Evolutionary conservation across 2,888 invertebrate genomes (phyloP).

Genomic region (Pharmacophagus antenor): DNA sequence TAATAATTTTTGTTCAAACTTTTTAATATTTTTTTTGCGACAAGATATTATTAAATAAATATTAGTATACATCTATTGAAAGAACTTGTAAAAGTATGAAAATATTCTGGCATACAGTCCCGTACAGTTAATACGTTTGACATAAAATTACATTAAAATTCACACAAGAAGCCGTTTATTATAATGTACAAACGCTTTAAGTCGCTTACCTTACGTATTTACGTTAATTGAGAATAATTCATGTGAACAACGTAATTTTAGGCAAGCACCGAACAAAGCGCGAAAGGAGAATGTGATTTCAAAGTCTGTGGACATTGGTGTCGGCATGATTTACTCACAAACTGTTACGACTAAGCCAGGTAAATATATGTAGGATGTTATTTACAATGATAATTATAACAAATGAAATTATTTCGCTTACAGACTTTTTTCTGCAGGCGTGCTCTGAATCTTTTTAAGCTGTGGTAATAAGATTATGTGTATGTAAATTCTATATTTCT

Average conservation of each 20-base stretch:
- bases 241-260: conserved; percentile 36
- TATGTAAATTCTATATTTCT: no score
- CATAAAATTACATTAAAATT: conserved; percentile 25
- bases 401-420: background rate
- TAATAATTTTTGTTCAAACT: no score
- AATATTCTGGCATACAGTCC: conserved; percentile 11
- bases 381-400: background rate
- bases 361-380: background rate
- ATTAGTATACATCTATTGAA: background rate
- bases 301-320: conserved; percentile 3
- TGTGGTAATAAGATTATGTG: no score
- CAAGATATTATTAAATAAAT: no score
- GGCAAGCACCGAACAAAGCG: background rate
- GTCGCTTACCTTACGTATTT: conserved; percentile 31
- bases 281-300: conserved; percentile 17
- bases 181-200: conserved; percentile 28
- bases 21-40: no score
- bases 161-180: conserved; percentile 36
- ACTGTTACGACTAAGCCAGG: background rate
- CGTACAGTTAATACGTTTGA: conserved; percentile 9
- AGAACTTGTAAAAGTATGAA: background rate
- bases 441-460: background rate
- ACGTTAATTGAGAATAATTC: conserved; percentile 42
- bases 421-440: background rate
- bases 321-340: conserved; percentile 15